Conservation (phyloP, 2,888 invertebrate genomes). For the Tinea semifulvella region DNA sequence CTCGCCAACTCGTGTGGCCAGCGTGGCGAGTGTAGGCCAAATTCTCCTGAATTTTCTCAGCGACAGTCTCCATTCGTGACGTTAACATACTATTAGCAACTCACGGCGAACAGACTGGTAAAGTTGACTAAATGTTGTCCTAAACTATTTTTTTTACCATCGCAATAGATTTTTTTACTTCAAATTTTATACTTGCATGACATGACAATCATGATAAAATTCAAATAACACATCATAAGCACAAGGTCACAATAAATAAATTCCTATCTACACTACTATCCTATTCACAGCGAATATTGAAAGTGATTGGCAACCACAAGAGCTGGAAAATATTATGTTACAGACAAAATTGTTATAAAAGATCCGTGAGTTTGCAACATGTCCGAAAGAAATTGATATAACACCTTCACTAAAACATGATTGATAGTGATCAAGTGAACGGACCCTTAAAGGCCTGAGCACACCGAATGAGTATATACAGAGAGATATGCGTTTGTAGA, state of each 20-base stretch:
- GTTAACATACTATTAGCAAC: no score
- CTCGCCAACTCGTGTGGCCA: no score
- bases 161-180: no score
- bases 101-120: no score
- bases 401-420: constrained; percentile 52
- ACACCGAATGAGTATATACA: no score
- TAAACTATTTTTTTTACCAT: no score
- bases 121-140: no score
- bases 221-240: neutral
- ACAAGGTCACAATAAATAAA: constrained; percentile 8
- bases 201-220: neutral
- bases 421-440: constrained; percentile 54
- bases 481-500: no score
- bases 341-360: constrained; percentile 40
- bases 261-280: neutral
- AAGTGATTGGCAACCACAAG: constrained; percentile 11
- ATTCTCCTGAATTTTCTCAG: no score
- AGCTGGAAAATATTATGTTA: constrained; percentile 13
- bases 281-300: constrained; percentile 9
- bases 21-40: no score
- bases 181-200: no score
- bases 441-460: constrained; percentile 29
- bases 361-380: constrained; percentile 48
- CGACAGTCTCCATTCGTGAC: no score
- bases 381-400: constrained; percentile 47